These are phyloP conservation scores for Hormaphis cornu DNA, from an alignment of 1,140 invertebrate species.

Conservation along the genomic window DNA sequence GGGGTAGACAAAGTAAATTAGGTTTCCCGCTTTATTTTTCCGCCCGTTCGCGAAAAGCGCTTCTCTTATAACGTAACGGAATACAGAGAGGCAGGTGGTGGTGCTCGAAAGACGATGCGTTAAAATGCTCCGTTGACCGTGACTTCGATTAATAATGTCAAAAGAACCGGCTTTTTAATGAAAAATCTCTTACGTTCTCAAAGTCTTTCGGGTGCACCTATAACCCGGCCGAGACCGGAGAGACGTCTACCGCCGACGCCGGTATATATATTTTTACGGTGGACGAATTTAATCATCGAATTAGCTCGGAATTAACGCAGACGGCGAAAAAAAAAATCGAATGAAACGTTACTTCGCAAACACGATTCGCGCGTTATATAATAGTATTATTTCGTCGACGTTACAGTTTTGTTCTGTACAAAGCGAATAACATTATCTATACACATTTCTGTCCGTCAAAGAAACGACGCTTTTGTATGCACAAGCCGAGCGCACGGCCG, in stretches of 20 bases:
- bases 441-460: neutral
- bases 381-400: neutral
- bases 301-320: conserved; percentile 1
- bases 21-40: neutral
- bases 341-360: neutral
- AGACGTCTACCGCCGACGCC: too few relatives aligned
- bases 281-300: conserved; percentile 25
- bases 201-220: conserved; percentile 14
- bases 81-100: too few relatives aligned
- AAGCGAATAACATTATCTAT: neutral
- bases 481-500: too few relatives aligned
- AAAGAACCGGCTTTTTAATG: conserved; percentile 19
- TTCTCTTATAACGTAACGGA: too few relatives aligned
- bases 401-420: neutral
- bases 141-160: conserved; percentile 14
- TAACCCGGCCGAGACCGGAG: too few relatives aligned
- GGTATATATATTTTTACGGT: conserved; percentile 5
- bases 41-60: too few relatives aligned
- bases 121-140: conserved; percentile 19
- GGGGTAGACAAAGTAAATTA: neutral
- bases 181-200: conserved; percentile 25
- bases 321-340: too few relatives aligned
- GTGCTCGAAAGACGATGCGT: too few relatives aligned
- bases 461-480: too few relatives aligned
- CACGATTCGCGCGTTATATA: neutral